Conservation (phyloP, 2,797 vertebrate species). For the Gambelia wislizenii region DNA sequence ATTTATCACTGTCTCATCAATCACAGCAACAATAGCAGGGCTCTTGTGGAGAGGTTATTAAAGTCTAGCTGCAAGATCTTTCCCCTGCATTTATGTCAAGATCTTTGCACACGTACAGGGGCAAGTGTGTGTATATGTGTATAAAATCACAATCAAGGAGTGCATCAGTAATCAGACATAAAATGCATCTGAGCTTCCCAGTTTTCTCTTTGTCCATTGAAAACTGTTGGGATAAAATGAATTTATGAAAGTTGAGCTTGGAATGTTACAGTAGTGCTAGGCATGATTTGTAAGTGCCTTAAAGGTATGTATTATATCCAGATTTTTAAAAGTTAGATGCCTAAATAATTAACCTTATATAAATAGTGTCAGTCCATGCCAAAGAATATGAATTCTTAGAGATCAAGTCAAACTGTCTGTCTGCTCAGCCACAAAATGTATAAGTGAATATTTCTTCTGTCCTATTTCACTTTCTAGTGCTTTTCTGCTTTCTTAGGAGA, state of each 20-base stretch:
- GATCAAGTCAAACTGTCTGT: background rate
- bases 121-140: background rate
- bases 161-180: background rate
- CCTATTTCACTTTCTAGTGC: background rate
- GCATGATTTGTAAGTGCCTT: background rate
- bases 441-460: background rate
- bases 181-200: background rate
- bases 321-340: background rate
- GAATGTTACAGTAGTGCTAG: background rate
- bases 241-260: background rate
- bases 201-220: constrained; percentile 14
- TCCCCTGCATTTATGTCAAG: constrained; percentile 29
- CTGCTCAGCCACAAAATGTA: background rate
- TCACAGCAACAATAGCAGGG: constrained; percentile 12
- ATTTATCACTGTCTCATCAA: constrained; percentile 31
- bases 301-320: background rate
- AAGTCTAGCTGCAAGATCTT: background rate
- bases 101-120: constrained; percentile 4
- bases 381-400: background rate
- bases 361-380: background rate
- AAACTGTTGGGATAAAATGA: background rate
- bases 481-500: background rate
- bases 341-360: background rate
- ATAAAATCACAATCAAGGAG: background rate
- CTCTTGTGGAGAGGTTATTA: constrained; percentile 23